phyloP scores from a whole-genome alignment of 2,888 invertebrate species.

The Belgica antarctica region DNA sequence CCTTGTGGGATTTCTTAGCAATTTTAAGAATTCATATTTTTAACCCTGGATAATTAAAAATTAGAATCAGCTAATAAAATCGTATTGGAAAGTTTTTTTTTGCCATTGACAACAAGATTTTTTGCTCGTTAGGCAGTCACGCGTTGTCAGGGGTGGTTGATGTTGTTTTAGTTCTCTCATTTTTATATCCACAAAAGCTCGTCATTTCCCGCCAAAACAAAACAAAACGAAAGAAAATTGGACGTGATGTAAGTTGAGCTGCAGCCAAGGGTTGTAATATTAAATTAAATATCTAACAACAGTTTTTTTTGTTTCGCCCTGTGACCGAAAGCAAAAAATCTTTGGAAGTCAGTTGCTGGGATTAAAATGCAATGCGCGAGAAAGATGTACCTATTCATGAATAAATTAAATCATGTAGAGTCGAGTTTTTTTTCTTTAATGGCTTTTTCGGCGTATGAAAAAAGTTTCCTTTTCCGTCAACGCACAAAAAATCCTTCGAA shows the following conservation, averaged over 20 bases:
- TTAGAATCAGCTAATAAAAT: no score
- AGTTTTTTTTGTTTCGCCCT: not conserved
- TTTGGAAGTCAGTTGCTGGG: slow-evolving; percentile 2
- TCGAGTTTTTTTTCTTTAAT: slow-evolving; percentile 11
- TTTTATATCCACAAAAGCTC: not conserved
- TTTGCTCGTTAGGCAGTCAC: slow-evolving; percentile 24
- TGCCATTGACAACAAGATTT: no score
- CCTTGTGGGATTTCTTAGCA: no score
- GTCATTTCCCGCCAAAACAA: slow-evolving; percentile 27
- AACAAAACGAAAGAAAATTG: not conserved
- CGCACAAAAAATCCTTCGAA: not conserved
- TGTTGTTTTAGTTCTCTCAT: not conserved
- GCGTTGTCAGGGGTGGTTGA: slow-evolving; percentile 21
- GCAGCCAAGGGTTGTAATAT: slow-evolving; percentile 21
- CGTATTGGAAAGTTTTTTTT: no score
- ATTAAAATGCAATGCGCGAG: not conserved
- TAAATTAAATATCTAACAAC: slow-evolving; percentile 22
- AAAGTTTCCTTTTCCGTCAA: slow-evolving; percentile 23
- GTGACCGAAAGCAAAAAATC: not conserved
- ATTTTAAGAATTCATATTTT: no score
- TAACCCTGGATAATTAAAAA: no score
- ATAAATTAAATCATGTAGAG: slow-evolving; percentile 24
- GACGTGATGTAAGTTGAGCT: not conserved
- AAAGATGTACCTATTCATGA: slow-evolving; percentile 27
- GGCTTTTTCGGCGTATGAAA: not conserved